phyloP scores from a whole-genome alignment of 2,888 invertebrate species.

The Epinotia demarniana region DNA sequence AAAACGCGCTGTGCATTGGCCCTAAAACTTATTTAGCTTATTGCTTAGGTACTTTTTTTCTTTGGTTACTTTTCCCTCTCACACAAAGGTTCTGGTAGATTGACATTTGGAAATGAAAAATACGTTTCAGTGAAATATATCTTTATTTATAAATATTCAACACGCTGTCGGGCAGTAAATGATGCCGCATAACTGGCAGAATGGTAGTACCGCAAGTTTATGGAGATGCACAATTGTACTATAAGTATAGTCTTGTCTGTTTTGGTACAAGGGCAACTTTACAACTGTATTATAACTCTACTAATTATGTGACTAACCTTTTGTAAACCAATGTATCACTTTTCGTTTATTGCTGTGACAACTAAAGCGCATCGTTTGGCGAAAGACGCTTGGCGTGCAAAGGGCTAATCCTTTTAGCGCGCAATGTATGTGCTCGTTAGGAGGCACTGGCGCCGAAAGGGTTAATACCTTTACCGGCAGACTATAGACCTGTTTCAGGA shows the following conservation, averaged over 20 bases:
- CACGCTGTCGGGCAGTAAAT: slow-evolving; percentile 17
- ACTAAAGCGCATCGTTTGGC: neutral
- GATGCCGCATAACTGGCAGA: neutral
- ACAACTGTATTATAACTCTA: neutral
- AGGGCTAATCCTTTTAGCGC: neutral
- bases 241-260: neutral
- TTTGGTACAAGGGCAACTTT: neutral
- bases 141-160: slow-evolving; percentile 37
- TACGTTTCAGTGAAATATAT: slow-evolving; percentile 21
- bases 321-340: too few species aligned
- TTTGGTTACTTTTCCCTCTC: neutral
- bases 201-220: neutral
- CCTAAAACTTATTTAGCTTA: neutral
- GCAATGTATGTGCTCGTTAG: too few species aligned
- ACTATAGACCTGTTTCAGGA: neutral
- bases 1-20: too few species aligned
- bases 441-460: neutral
- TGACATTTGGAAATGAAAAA: slow-evolving; percentile 1
- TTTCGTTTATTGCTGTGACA: neutral
- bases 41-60: too few species aligned
- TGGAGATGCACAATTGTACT: neutral
- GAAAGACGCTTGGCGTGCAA: neutral
- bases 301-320: neutral
- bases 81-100: neutral
- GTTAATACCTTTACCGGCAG: neutral